These are phyloP conservation scores for Galerucella nymphaeae DNA, from an alignment of 2,888 invertebrate species.

Conservation along the genomic window DNA sequence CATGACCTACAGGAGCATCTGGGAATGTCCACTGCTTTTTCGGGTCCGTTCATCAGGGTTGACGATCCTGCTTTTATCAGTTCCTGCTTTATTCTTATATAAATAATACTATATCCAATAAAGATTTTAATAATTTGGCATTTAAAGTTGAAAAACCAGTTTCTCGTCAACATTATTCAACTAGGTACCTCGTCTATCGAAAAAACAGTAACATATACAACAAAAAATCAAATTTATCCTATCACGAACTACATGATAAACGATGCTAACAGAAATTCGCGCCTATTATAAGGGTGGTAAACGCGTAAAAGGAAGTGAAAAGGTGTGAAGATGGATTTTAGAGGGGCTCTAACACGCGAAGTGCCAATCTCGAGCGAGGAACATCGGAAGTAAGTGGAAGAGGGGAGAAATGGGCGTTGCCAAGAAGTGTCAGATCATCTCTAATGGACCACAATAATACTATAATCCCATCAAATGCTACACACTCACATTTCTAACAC, in stretches of 20 bases:
- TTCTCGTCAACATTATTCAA: not conserved
- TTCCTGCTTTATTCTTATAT: no score
- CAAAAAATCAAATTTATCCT: slow-evolving; percentile 39
- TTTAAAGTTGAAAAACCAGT: not conserved
- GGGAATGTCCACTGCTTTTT: no score
- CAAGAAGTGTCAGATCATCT: slow-evolving; percentile 60
- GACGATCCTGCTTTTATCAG: no score
- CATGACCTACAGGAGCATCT: no score
- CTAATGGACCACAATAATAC: slow-evolving; percentile 57
- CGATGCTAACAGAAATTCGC: slow-evolving; percentile 35
- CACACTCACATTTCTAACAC: slow-evolving; percentile 30
- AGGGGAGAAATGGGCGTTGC: slow-evolving; percentile 46
- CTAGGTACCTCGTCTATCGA: slow-evolving; percentile 12
- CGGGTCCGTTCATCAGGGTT: no score
- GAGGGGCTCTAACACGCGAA: slow-evolving; percentile 63
- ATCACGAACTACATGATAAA: slow-evolving; percentile 37
- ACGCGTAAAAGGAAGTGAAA: slow-evolving; percentile 58
- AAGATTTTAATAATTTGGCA: not conserved
- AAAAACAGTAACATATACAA: slow-evolving; percentile 36
- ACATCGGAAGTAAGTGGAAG: slow-evolving; percentile 44
- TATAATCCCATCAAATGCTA: slow-evolving; percentile 34
- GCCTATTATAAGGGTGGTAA: slow-evolving; percentile 48
- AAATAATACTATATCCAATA: no score
- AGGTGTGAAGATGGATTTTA: slow-evolving; percentile 64
- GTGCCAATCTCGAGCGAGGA: slow-evolving; percentile 63